Evolutionary conservation across 2,113 vertebrate species (phyloP).

Genomic region (Agapornis roseicollis): DNA sequence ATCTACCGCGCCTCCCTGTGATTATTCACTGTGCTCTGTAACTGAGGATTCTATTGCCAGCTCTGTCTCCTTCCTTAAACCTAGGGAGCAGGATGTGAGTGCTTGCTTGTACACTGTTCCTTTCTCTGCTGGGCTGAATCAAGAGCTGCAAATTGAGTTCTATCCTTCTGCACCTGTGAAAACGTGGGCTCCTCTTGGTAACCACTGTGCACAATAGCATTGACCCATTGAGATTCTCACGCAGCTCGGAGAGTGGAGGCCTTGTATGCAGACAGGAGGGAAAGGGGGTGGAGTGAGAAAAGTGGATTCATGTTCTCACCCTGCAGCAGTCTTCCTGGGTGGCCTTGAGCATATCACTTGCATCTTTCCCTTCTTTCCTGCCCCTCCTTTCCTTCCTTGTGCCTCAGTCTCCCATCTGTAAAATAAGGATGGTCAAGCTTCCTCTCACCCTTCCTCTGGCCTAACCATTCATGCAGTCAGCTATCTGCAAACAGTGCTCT

Average conservation of each 20-base stretch:
- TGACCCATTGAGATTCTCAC: neutral
- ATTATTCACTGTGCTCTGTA: neutral
- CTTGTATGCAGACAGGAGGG: neutral
- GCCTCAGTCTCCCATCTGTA: neutral
- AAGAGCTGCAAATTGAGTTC: neutral
- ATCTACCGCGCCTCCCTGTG: neutral
- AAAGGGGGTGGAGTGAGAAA: neutral
- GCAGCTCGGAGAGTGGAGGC: neutral
- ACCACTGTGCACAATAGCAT: neutral
- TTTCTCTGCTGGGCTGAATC: neutral
- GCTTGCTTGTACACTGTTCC: neutral
- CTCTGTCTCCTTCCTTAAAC: neutral
- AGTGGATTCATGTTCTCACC: neutral
- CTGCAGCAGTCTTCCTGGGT: conserved; percentile 29
- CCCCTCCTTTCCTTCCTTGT: conserved; percentile 4
- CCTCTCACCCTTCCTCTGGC: neutral
- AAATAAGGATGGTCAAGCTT: neutral
- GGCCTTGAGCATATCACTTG: conserved; percentile 6
- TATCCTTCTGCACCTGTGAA: neutral
- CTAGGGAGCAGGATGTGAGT: neutral
- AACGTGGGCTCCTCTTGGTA: neutral
- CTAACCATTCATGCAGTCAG: neutral
- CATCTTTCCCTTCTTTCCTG: conserved; percentile 10
- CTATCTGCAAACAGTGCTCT: neutral
- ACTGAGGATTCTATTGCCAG: neutral